phyloP scores from a whole-genome alignment of 1,140 invertebrate genomes.

The Andricus grossulariae region DNA sequence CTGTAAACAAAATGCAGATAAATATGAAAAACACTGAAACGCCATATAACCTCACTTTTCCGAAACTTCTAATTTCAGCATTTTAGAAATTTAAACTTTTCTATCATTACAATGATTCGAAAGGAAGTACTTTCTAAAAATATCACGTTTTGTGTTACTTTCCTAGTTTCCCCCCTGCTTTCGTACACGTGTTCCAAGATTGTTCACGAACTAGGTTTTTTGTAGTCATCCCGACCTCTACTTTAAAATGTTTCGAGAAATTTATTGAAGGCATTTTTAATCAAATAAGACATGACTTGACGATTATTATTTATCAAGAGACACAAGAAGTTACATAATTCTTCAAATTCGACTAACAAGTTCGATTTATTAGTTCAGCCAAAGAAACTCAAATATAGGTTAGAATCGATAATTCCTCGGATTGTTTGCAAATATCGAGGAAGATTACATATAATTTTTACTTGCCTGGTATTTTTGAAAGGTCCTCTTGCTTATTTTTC shows the following conservation, averaged over 20 bases:
- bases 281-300: neutral
- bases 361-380: neutral
- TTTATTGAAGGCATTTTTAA: neutral
- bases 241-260: neutral
- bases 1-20: no score
- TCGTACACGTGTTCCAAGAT: conserved; percentile 5
- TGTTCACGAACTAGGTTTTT: neutral
- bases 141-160: neutral
- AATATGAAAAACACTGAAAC: no score
- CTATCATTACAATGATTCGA: no score
- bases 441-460: conserved; percentile 5
- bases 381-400: neutral
- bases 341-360: neutral
- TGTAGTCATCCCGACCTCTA: neutral
- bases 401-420: conserved; percentile 4
- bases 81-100: no score
- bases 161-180: neutral
- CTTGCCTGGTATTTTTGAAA: conserved; percentile 58
- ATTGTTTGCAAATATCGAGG: neutral
- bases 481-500: conserved; percentile 46
- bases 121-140: neutral
- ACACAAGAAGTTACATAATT: conserved; percentile 14
- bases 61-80: no score
- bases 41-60: no score
- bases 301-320: conserved; percentile 1